Evolutionary conservation across 1,140 invertebrate genomes (phyloP).

Genomic region (Oreohelix idahoensis): DNA sequence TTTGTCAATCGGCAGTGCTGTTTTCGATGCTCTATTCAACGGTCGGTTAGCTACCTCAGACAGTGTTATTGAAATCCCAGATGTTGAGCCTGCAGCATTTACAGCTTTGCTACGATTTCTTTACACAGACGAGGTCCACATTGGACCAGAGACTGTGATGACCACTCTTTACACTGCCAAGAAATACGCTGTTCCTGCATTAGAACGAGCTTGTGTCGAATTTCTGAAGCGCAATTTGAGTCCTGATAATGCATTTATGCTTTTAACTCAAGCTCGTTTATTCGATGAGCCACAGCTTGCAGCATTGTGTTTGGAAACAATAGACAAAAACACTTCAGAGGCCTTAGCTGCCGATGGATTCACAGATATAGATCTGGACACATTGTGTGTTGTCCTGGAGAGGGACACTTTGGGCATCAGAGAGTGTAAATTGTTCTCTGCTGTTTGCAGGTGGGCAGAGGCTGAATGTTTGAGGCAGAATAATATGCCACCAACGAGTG

Average conservation of each 20-base stretch:
- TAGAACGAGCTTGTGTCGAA: constrained; percentile 89
- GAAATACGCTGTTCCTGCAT: constrained; percentile 87
- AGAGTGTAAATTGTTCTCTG: constrained; percentile 87
- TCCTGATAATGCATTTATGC: constrained; percentile 87
- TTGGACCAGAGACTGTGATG: constrained; percentile 90
- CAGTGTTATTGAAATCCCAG: constrained; percentile 86
- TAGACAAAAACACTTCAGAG: constrained; percentile 88
- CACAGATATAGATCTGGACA: constrained; percentile 88
- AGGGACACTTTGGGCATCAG: constrained; percentile 87
- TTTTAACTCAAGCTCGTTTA: constrained; percentile 84
- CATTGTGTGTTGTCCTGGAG: constrained; percentile 85
- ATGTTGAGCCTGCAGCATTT: constrained; percentile 85
- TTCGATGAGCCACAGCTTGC: constrained; percentile 88
- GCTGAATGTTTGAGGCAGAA: constrained; percentile 83
- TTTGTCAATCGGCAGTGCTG: constrained; percentile 85
- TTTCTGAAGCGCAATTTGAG: constrained; percentile 86
- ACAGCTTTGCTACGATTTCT: constrained; percentile 78
- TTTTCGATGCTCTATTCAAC: constrained; percentile 92
- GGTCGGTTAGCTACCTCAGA: constrained; percentile 80
- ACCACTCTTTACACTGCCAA: constrained; percentile 89
- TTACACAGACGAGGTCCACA: constrained; percentile 89
- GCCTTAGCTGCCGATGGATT: constrained; percentile 88
- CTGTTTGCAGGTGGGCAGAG: constrained; percentile 83
- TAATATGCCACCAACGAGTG: constrained; percentile 79
- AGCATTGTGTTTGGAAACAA: constrained; percentile 86